Evolutionary conservation across 2,888 invertebrate genomes (phyloP).

Genomic region (Napeogenes inachia): DNA sequence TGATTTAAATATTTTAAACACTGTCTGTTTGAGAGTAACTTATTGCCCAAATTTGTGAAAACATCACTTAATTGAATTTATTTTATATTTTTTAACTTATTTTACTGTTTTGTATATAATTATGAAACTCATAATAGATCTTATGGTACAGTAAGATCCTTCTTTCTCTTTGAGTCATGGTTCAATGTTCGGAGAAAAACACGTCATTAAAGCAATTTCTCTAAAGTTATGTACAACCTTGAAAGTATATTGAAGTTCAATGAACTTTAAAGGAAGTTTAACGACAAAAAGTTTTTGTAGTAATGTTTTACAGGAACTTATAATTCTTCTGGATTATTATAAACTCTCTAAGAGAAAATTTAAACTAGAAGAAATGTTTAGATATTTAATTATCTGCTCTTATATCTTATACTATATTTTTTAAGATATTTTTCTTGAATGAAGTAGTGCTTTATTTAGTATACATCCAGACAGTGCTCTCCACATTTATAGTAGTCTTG

Average conservation of each 20-base stretch:
- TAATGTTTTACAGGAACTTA: too few species aligned
- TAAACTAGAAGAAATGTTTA: too few species aligned
- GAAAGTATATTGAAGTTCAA: slow-evolving; percentile 5
- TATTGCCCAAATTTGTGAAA: too few species aligned
- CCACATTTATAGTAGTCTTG: slow-evolving; percentile 45
- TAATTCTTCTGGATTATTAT: too few species aligned
- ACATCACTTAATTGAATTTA: too few species aligned
- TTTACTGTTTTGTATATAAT: background rate
- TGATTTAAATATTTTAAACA: too few species aligned
- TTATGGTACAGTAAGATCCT: background rate
- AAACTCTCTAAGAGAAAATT: too few species aligned
- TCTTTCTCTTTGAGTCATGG: slow-evolving; percentile 7
- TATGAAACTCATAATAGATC: background rate
- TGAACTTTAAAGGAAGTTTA: background rate
- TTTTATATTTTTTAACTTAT: background rate
- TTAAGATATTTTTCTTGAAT: background rate
- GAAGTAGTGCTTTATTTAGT: background rate
- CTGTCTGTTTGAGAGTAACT: too few species aligned
- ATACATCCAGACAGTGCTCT: slow-evolving; percentile 25
- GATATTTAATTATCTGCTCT: too few species aligned
- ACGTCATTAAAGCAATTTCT: slow-evolving; percentile 1
- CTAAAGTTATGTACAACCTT: slow-evolving; percentile 3
- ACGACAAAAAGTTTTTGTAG: too few species aligned
- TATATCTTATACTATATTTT: too few species aligned
- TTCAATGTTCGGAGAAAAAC: slow-evolving; percentile 5